Base-by-base conservation (phyloP, 2,797 vertebrate genomes). In the Phrynocephalus guinanensis region DNA sequence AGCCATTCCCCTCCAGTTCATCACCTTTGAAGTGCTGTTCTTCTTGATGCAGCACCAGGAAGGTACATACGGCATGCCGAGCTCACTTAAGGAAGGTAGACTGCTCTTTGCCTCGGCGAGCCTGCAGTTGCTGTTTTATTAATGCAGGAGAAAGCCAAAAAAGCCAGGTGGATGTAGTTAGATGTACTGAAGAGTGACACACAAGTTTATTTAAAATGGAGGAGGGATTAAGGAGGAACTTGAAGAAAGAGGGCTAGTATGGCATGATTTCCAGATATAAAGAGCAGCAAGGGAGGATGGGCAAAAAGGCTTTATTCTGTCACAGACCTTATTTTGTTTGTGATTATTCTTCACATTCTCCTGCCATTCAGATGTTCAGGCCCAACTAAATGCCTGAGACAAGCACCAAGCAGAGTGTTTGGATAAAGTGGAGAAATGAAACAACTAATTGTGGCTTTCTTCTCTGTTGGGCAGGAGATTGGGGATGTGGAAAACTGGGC, bases 401-500 rank as follows among this genome's bases (percentile, higher is more conserved):
- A n/a, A 38, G n/a, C 6, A 56, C 20, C 16, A 60, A 8, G 24
- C 20, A 8, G n/a, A 20, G 24, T 11, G 24, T 3, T 1, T 24
- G 15, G 13, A 1, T 3, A 38, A 26, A 48, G 48, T 6, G 30
- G n/a, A 84, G 6, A 56, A 52, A 73, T 20, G 1, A 75, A 71
- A 38, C 18, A n/a, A 67, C 6, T 88, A 26, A 76, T 70, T 3
- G 7, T 70, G 77, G 28, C 16, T 9, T 44, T 52, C 30, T 18
- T 66, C 68, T 84, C 1, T 73, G 85, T 30, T 3, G 15, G 52
- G 52, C 20, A 99, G 99, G 99, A 99, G 96, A 99, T 99, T 6
- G 99, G 99, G 0, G 98, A 99, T 6, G 99, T 99, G 93, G 98
- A 99, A 95, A 99, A 99, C 94, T 99, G 99, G 98, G 98, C 99